Base-by-base conservation (phyloP, 2,113 vertebrate species). In the Dryoscopus gambensis region DNA sequence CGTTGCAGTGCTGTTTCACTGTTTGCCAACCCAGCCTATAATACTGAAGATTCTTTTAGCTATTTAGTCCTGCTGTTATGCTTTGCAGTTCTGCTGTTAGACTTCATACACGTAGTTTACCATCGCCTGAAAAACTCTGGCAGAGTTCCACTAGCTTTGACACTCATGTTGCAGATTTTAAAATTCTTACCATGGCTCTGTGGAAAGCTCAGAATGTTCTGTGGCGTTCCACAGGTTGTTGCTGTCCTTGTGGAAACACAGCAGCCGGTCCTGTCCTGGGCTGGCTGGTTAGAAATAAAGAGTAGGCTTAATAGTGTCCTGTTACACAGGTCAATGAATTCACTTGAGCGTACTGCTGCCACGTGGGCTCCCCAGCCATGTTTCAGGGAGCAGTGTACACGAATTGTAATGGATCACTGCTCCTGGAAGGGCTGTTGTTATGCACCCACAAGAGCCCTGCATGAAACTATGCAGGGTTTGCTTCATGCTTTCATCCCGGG, bases 371-470 rank as follows among this genome's bases (percentile, higher is more conserved):
- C 52, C 42, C 84, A 83, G 57, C 78, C n/a, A 0, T 2, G 5
- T 60, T 65, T 7, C 6, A 4, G 59, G 53, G 79, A 83, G 39
- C 67, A 15, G 67, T 1, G 2, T 15, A 1, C 2, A 3, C 20
- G 56, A 52, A 47, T 75, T 46, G 94, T 77, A 40, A 85, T 78
- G 90, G 79, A 71, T 93, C 85, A 40, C 69, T 90, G 90, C 75
- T 83, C 14, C 19, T 83, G 56, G 75, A 67, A 80, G 35, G 71
- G 37, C 64, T 22, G 55, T 27, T 56, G 5, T 78, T 82, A 4
- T 1, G 44, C 44, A 37, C 67, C 57, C 63, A 7, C 75, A 44
- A 21, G 80, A 87, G 49, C 74, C n/a, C 73, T 52, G 91, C 37
- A 2, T 73, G 65, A 77, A 83, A 33, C 78, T 88, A 18, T 67